These are phyloP conservation scores for Melipona bicolor DNA, from an alignment of 2,888 invertebrate species.

Conservation along the genomic window DNA sequence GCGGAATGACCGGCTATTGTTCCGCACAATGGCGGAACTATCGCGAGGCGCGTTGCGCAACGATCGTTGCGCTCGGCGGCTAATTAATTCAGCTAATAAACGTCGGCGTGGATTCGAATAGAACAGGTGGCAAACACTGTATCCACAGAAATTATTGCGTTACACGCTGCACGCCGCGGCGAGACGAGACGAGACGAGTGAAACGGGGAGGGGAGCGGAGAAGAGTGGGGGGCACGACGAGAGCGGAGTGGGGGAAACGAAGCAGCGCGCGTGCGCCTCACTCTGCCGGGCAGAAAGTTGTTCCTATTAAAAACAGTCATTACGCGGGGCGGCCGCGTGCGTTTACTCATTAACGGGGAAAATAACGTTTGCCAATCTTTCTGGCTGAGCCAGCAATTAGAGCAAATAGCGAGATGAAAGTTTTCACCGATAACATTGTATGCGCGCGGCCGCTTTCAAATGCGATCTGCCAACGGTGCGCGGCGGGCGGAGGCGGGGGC, in stretches of 20 bases:
- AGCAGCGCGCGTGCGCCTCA: constrained; percentile 13
- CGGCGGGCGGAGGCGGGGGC: no score
- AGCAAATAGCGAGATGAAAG: constrained; percentile 53
- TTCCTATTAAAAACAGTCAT: constrained; percentile 52
- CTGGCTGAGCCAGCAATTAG: constrained; percentile 56
- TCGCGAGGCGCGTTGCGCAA: background rate
- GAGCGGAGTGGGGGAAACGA: no score
- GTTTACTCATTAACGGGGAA: constrained; percentile 54
- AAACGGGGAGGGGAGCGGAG: background rate
- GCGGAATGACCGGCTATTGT: background rate
- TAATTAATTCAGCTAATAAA: constrained; percentile 45
- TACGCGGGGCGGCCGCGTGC: constrained; percentile 29
- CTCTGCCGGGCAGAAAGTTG: constrained; percentile 44
- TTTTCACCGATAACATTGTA: constrained; percentile 53
- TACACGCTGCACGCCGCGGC: constrained; percentile 3
- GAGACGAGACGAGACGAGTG: background rate
- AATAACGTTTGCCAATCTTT: constrained; percentile 51
- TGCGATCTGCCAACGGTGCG: constrained; percentile 5
- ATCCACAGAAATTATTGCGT: constrained; percentile 38
- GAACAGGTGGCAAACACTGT: constrained; percentile 43
- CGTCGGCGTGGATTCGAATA: constrained; percentile 30
- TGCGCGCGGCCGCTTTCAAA: constrained; percentile 38
- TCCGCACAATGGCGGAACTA: background rate
- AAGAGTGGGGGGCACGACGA: no score
- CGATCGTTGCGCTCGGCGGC: background rate